Percentiles rank a stretch among this genome's conserved stretches.
Evolutionary conservation across 2,113 vertebrate species (phyloP).

Genomic region (Pongo pygmaeus): DNA sequence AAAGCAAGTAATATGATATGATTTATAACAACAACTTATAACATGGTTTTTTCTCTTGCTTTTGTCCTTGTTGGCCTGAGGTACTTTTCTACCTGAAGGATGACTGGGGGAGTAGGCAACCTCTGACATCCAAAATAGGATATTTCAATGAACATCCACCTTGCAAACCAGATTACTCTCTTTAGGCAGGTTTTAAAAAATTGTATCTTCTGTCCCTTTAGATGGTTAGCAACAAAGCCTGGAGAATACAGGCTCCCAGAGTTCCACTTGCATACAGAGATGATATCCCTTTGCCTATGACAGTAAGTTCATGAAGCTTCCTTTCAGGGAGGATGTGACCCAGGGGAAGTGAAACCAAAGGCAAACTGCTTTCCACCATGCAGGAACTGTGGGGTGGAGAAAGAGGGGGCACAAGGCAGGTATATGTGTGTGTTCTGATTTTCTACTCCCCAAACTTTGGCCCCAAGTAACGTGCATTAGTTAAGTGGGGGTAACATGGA

Average conservation of each 20-base stretch:
- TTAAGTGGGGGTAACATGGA: not conserved
- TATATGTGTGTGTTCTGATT: not conserved
- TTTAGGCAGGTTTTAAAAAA: not conserved
- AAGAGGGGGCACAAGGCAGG: not conserved
- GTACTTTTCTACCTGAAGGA: not conserved
- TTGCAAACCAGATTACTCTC: not conserved
- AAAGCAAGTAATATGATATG: not conserved
- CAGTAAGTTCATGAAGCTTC: not conserved
- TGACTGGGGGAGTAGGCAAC: not conserved
- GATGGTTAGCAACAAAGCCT: not conserved
- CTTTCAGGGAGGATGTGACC: not conserved
- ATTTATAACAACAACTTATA: not conserved
- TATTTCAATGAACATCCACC: not conserved
- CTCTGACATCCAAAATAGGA: not conserved
- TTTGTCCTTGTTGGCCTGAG: not conserved
- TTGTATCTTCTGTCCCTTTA: not conserved
- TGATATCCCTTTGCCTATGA: not conserved
- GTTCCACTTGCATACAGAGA: not conserved
- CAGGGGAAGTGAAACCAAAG: not conserved
- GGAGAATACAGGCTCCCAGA: not conserved
- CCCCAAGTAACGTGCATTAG: not conserved
- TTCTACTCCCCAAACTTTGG: not conserved
- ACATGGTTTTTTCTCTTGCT: not conserved
- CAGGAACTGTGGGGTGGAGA: not conserved
- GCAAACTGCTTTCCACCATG: not conserved